Evolutionary conservation across 2,888 invertebrate genomes (phyloP), one percentile per base, ranked within the genome.

Genomic region (Drosophila robusta): DNA sequence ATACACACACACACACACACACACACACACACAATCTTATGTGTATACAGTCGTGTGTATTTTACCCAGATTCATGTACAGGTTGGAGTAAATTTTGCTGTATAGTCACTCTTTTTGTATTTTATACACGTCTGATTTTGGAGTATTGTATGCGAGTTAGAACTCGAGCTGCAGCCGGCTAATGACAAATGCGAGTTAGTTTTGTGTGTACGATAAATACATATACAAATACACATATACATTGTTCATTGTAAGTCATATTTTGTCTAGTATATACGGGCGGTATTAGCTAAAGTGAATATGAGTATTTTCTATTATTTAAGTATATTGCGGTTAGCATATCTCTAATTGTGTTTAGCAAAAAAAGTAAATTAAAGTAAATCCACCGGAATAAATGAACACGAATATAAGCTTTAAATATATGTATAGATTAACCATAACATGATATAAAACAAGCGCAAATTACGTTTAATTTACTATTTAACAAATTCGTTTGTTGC

Each of bases 51-150:
- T 52, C 36, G 36, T 54, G 42, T 65, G 65, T 75, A 42, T 70
- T 74, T 58, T 76, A 75, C 74, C 71, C 71, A 70, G 76, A 76
- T 75, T 71, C 72, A 75, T 39, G 41, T 54, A 39, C 39, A 38
- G 41, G 36, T 36, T 51, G 22, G 18, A 18, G 18, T 41, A 22
- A 42, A 9, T 18, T 45, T 16, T 41, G 16, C 18, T 41, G 6
- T 32, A 11, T 60, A 29, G 8, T 29, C 9, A 29, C 29, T 55
- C 24, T 61, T 14, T 57, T 42, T 55, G 54, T 60, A 60, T 58
- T 51, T 45, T 26, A 22, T 29, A 47, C 52, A 68, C 46, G 67
- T 71, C 32, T 41, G 54, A 41, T 44, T 55, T 38, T 61, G 12
- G 39, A 60, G 44, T 50, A 57, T 39, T 22, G 64, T 54, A 36